A percentile compares a stretch with the other conserved stretches of the same genome.
phyloP scores from a whole-genome alignment of 2,888 invertebrate species.

The Tipula helvola region DNA sequence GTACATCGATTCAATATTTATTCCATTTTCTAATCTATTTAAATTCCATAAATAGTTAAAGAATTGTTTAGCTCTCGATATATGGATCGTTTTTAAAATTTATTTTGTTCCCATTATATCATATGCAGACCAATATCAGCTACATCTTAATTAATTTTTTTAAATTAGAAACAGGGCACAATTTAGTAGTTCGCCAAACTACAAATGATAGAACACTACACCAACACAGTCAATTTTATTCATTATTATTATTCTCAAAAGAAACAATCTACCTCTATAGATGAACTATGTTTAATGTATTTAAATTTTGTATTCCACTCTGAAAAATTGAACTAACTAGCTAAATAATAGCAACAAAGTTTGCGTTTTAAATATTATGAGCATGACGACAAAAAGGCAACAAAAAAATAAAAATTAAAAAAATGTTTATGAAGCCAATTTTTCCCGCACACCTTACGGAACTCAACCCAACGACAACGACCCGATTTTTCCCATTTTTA shows the following conservation, averaged over 20 bases:
- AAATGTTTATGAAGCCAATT: background rate
- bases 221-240: background rate
- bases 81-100: background rate
- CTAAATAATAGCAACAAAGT: background rate
- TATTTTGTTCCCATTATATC: too few relatives aligned
- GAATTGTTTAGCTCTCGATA: background rate
- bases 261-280: background rate
- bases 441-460: background rate
- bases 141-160: background rate
- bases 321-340: background rate
- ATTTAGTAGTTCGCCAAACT: too few relatives aligned
- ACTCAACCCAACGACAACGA: background rate
- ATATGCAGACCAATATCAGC: too few relatives aligned
- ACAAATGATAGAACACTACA: too few relatives aligned
- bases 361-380: background rate
- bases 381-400: background rate
- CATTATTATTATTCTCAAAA: background rate
- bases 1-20: background rate
- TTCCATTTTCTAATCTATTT: background rate
- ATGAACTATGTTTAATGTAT: too few relatives aligned
- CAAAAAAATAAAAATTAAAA: background rate
- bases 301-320: too few relatives aligned
- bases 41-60: background rate
- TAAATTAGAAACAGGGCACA: background rate
- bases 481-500: background rate